phyloP scores from a whole-genome alignment of 1,140 invertebrate species.

The Atta colombica region DNA sequence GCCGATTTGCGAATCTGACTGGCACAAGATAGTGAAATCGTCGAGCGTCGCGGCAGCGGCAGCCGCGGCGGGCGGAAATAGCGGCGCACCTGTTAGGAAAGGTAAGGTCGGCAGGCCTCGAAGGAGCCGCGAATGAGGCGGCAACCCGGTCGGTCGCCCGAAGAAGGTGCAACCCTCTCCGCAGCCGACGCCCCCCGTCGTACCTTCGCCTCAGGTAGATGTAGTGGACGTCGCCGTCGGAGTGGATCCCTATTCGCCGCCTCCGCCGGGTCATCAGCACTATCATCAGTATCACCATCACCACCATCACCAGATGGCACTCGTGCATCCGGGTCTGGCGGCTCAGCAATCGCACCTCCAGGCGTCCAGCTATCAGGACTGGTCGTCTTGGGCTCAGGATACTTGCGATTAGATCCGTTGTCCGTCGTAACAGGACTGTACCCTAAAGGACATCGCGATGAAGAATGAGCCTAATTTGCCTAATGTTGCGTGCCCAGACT shows the following conservation, averaged over 20 bases:
- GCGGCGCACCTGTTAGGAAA: constrained; percentile 91
- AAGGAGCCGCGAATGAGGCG: constrained; percentile 90
- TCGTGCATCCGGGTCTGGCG: constrained; percentile 79
- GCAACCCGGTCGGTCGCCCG: constrained; percentile 87
- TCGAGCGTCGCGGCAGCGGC: constrained; percentile 84
- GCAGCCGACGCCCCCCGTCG: constrained; percentile 77
- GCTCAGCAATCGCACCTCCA: constrained; percentile 76
- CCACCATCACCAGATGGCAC: constrained; percentile 80
- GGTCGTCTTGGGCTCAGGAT: constrained; percentile 83
- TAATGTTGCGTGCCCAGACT: constrained; percentile 9
- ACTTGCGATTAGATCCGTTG: constrained; percentile 81
- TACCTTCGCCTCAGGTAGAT: constrained; percentile 77
- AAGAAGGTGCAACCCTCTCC: constrained; percentile 84
- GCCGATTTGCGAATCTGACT: constrained; percentile 96
- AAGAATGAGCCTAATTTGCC: background rate
- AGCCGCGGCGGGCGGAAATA: constrained; percentile 87
- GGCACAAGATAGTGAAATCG: constrained; percentile 95
- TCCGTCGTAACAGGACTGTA: background rate
- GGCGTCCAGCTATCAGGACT: constrained; percentile 82
- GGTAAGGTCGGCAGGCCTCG: constrained; percentile 91
- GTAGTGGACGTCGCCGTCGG: constrained; percentile 83
- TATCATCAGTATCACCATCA: constrained; percentile 81
- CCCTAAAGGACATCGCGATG: background rate
- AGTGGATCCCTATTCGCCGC: constrained; percentile 85
- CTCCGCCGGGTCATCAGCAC: constrained; percentile 85